phyloP scores from a whole-genome alignment of 2,113 vertebrate species.

The Chaetodon trifascialis region DNA sequence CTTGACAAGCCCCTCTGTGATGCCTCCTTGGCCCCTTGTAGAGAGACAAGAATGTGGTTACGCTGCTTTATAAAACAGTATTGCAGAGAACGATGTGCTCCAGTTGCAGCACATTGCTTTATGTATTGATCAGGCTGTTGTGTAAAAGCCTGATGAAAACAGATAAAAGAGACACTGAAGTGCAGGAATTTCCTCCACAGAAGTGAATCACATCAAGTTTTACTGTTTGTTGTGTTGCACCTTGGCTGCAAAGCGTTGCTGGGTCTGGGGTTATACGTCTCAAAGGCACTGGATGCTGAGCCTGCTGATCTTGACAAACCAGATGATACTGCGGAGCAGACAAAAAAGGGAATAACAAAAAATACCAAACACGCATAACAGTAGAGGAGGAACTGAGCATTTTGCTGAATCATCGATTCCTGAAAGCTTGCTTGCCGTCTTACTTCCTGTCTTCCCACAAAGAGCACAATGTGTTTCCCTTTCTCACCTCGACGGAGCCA shows the following conservation, averaged over 20 bases:
- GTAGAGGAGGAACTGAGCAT: constrained; percentile 18
- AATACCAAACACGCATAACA: neutral
- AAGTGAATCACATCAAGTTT: neutral
- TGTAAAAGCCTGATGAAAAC: neutral
- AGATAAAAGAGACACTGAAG: neutral
- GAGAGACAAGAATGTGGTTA: constrained; percentile 38
- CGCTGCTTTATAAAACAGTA: neutral
- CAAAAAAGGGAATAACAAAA: constrained; percentile 19
- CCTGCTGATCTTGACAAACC: constrained; percentile 77
- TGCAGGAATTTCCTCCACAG: neutral
- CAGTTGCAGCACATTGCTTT: neutral
- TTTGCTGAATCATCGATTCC: constrained; percentile 44
- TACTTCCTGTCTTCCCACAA: constrained; percentile 43
- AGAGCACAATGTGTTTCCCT: constrained; percentile 17
- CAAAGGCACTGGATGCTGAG: constrained; percentile 82
- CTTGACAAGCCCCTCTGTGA: constrained; percentile 95
- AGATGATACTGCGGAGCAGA: constrained; percentile 62
- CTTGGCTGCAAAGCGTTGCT: constrained; percentile 82
- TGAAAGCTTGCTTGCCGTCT: neutral
- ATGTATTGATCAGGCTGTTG: neutral
- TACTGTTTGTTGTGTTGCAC: constrained; percentile 52
- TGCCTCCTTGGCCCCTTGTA: constrained; percentile 82
- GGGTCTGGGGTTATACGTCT: constrained; percentile 80
- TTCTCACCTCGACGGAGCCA: neutral
- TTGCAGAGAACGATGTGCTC: neutral